Evolutionary conservation across 1,140 invertebrate genomes (phyloP), one percentile per base, ranked within the genome.

Genomic region (Adelges cooleyi): DNA sequence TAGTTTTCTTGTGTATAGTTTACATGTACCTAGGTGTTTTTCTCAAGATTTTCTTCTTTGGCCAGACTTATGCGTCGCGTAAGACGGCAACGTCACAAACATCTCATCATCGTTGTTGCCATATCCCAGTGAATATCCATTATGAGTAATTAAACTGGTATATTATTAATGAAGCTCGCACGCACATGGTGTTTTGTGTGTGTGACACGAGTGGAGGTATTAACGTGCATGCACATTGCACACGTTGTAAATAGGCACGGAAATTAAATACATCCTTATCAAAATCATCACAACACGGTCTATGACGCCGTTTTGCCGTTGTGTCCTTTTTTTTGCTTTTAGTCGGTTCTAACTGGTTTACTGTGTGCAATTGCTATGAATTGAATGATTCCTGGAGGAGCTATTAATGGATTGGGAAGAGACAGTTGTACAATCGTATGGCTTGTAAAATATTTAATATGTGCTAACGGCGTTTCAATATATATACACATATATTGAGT

Each of bases 81-180:
- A 59, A 44, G n/a, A 59, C 36, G 53, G 40, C 53, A n/a, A n/a
- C n/a, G n/a, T n/a, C n/a, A n/a, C n/a, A n/a, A n/a, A n/a, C n/a
- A n/a, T n/a, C n/a, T n/a, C n/a, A n/a, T n/a, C n/a, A n/a, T n/a
- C n/a, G n/a, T n/a, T n/a, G n/a, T n/a, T n/a, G n/a, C n/a, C n/a
- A n/a, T n/a, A 59, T 27, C 53, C 38, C n/a, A 18, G 23, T 42
- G 40, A 42, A 40, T 42, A 44, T 10, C 53, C 53, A 59, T 59
- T 59, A 59, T 59, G 22, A 59, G 23, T 59, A 59, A 59, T 59
- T 59, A 59, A 44, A 59, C 53, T 59, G n/a, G n/a, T 59, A 40
- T 22, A 59, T 59, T 59, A 59, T 59, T 59, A 59, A 59, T 59
- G 53, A 59, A 59, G 53, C 53, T 51, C 20, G 17, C 17, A 23